Conservation (phyloP, 2,888 invertebrate species). For the Tyria jacobaeae region DNA sequence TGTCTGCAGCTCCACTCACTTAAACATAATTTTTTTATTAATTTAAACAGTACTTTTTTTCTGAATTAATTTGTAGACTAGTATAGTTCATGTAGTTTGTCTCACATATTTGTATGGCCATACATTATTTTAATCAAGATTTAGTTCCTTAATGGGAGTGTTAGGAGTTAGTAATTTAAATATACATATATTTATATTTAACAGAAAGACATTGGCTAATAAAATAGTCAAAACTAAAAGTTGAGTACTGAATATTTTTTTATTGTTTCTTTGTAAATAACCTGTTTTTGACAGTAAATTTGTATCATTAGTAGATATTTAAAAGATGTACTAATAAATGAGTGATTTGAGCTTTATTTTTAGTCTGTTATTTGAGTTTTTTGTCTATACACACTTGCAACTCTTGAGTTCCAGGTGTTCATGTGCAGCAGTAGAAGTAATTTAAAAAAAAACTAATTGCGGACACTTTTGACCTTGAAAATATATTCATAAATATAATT, state of each 20-base stretch:
- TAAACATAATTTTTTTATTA: too few relatives aligned
- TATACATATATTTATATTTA: too few relatives aligned
- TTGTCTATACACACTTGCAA: not conserved
- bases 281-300: conserved; percentile 2
- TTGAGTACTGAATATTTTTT: not conserved
- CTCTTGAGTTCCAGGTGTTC: too few relatives aligned
- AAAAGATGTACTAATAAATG: conserved; percentile 15
- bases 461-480: not conserved
- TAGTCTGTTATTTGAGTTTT: conserved; percentile 9
- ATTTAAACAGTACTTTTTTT: too few relatives aligned
- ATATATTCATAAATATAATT: conserved; percentile 2
- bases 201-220: too few relatives aligned
- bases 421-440: too few relatives aligned
- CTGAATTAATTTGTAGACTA: not conserved
- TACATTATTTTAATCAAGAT: not conserved
- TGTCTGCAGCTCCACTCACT: too few relatives aligned
- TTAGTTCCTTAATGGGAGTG: too few relatives aligned
- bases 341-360: conserved; percentile 8
- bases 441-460: too few relatives aligned
- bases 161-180: too few relatives aligned
- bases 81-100: not conserved
- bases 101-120: not conserved
- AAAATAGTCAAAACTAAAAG: not conserved
- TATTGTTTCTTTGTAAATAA: not conserved
- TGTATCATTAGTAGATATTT: conserved; percentile 1